Conservation (phyloP, 1,140 invertebrate genomes). For the Drosophila ohnishii region DNA sequence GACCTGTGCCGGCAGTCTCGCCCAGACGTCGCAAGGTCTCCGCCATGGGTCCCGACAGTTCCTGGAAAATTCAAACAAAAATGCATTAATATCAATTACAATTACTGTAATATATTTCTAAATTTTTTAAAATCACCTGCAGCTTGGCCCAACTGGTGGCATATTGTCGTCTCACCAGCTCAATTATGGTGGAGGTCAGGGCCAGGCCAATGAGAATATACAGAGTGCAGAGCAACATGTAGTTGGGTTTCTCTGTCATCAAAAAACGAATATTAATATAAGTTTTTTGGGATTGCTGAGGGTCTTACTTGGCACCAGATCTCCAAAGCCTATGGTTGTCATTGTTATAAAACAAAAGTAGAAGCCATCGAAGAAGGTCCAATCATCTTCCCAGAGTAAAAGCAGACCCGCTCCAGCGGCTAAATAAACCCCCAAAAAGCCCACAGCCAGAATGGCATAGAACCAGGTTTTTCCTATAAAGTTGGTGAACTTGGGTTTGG, state of each 20-base stretch:
- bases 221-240: constrained; percentile 94
- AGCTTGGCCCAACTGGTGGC: constrained; percentile 92
- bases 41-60: constrained; percentile 90
- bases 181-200: constrained; percentile 96
- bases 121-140: constrained; percentile 53
- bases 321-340: constrained; percentile 97
- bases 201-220: constrained; percentile 97
- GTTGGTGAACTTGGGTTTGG: constrained; percentile 76
- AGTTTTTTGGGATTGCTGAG: too few species aligned
- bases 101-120: not conserved
- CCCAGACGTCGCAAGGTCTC: constrained; percentile 90
- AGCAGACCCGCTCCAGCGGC: constrained; percentile 90
- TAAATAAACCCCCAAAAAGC: constrained; percentile 90
- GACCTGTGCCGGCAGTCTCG: constrained; percentile 87
- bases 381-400: constrained; percentile 91
- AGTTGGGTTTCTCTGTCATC: constrained; percentile 88
- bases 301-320: constrained; percentile 91
- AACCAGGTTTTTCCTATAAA: constrained; percentile 85
- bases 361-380: constrained; percentile 96
- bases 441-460: constrained; percentile 88
- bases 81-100: not conserved
- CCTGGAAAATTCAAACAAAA: constrained; percentile 83
- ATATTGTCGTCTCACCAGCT: constrained; percentile 92
- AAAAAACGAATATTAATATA: too few species aligned
- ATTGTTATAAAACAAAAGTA: constrained; percentile 98